Conservation (phyloP, 2,888 invertebrate genomes). For the Andrena trimmerana region DNA sequence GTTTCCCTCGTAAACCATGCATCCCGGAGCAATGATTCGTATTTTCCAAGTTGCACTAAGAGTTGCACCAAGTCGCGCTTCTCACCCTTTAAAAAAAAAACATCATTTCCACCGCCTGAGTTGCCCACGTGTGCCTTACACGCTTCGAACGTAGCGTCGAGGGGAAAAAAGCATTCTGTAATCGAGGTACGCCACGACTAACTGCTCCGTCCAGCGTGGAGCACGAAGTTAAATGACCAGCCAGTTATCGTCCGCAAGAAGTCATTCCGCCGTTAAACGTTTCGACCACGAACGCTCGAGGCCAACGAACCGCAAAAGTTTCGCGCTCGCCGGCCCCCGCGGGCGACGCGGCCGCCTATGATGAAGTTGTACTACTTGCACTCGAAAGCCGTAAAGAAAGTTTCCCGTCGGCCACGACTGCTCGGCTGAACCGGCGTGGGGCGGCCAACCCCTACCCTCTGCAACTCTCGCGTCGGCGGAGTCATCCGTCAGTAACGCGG, state of each 20-base stretch:
- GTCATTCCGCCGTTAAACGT: conserved; percentile 59
- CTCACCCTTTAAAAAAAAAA: too few relatives aligned
- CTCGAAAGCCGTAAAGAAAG: conserved; percentile 66
- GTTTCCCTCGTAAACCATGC: too few relatives aligned
- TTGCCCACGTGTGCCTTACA: too few relatives aligned
- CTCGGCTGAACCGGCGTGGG: conserved; percentile 44
- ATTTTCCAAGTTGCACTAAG: too few relatives aligned
- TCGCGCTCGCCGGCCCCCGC: conserved; percentile 28
- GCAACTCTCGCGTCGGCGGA: conserved; percentile 14
- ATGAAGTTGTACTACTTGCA: conserved; percentile 62
- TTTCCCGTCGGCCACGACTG: conserved; percentile 48
- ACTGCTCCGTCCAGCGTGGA: conserved; percentile 11
- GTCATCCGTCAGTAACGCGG: conserved; percentile 41
- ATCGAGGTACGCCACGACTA: not conserved
- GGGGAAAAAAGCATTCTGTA: too few relatives aligned
- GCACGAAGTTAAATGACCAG: conserved; percentile 54
- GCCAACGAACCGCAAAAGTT: conserved; percentile 59
- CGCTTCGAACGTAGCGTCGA: too few relatives aligned
- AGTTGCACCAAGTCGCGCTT: too few relatives aligned
- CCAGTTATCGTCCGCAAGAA: conserved; percentile 63
- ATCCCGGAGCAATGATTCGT: too few relatives aligned
- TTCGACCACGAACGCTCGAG: conserved; percentile 49
- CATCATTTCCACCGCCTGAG: too few relatives aligned
- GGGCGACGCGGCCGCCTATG: conserved; percentile 51
- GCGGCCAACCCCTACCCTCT: not conserved